A percentile compares a stretch with the other conserved stretches of the same genome.
Conservation (phyloP, 2,888 invertebrate species). For the Ganaspis brasiliensis region DNA sequence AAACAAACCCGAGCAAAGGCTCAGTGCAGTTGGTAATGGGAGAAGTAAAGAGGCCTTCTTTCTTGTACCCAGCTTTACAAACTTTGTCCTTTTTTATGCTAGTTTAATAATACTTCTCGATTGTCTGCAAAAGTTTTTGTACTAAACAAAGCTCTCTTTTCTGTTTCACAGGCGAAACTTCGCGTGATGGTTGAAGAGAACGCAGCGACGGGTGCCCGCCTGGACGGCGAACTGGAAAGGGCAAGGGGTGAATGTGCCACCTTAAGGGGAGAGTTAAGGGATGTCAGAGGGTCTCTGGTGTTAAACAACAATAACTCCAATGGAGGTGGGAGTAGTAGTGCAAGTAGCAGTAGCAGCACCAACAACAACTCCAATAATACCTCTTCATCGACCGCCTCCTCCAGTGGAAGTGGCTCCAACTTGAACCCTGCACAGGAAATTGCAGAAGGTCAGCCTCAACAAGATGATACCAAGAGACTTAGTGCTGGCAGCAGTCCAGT, state of each 20-base stretch:
- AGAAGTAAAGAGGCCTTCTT: not conserved
- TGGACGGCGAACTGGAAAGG: constrained; percentile 84
- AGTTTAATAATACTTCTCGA: constrained; percentile 1
- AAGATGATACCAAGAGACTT: constrained; percentile 73
- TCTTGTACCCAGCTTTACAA: not conserved
- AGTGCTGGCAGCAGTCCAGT: constrained; percentile 77
- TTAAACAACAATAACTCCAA: constrained; percentile 73
- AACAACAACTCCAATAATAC: constrained; percentile 63
- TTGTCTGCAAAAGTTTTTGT: too few relatives aligned
- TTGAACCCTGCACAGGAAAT: constrained; percentile 61
- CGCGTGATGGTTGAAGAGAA: constrained; percentile 96
- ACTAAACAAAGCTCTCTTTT: constrained; percentile 9
- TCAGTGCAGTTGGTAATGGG: not conserved
- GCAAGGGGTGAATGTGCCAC: constrained; percentile 84
- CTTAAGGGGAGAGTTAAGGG: constrained; percentile 82
- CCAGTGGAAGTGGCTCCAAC: constrained; percentile 64
- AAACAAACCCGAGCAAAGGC: not conserved
- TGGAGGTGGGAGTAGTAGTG: constrained; percentile 62
- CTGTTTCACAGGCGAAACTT: constrained; percentile 85
- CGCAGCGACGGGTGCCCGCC: constrained; percentile 81
- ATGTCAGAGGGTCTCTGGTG: constrained; percentile 80
- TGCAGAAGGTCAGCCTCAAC: constrained; percentile 63
- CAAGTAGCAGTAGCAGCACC: constrained; percentile 67
- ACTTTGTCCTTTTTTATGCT: not conserved
- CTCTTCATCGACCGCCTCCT: constrained; percentile 65